Percentiles rank a stretch among this genome's conserved stretches.
Evolutionary conservation across 2,797 vertebrate genomes (phyloP).

Genomic region (Gallinago nigripennis): DNA sequence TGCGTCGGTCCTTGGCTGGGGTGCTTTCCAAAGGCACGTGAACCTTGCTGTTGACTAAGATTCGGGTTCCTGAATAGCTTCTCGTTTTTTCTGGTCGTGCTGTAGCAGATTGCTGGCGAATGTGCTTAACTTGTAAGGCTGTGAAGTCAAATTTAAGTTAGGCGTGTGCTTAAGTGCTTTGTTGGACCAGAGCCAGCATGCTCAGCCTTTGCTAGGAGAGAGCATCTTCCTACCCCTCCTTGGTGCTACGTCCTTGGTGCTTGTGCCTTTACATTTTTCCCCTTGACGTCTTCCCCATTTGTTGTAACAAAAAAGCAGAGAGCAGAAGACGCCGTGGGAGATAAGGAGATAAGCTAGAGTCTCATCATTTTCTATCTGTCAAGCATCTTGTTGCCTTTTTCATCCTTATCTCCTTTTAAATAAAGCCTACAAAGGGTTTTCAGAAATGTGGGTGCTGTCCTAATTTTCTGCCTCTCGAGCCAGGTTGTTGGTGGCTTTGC

Average conservation of each 20-base stretch:
- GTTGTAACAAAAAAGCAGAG: not conserved
- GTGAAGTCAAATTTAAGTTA: conserved; percentile 15
- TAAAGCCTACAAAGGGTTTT: conserved; percentile 24
- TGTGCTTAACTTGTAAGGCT: not conserved
- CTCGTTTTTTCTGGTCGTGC: not conserved
- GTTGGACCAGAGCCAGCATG: not conserved
- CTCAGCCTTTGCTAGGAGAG: not conserved
- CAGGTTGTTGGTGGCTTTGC: not conserved
- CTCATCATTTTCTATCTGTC: not conserved
- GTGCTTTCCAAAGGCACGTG: not conserved
- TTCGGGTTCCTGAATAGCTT: not conserved
- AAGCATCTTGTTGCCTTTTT: not conserved
- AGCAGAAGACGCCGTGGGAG: not conserved
- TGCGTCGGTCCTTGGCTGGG: not conserved
- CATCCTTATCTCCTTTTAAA: conserved; percentile 18
- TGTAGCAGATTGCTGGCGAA: not conserved
- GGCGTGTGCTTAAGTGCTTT: conserved; percentile 24
- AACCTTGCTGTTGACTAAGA: not conserved
- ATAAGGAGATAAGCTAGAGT: not conserved
- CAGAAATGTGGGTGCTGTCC: conserved; percentile 25
- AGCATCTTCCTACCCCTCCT: not conserved
- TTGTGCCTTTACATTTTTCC: conserved; percentile 4
- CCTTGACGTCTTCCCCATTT: not conserved
- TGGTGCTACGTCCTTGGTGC: not conserved
- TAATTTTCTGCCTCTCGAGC: not conserved